Evolutionary conservation across 23 tunicate species (phyloP).

Genomic region (Halocynthia aurantium): DNA sequence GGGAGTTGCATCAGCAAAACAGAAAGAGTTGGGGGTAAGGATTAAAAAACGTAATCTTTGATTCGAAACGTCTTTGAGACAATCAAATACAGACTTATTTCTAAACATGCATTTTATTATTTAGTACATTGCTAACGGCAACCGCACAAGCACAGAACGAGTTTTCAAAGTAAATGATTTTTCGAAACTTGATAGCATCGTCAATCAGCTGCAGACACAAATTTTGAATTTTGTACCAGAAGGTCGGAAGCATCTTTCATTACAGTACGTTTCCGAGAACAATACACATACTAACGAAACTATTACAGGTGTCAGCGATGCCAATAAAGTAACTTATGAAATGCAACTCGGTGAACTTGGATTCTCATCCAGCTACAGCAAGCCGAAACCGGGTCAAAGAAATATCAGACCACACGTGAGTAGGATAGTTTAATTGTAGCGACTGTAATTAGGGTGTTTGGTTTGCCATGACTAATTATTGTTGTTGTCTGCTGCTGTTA

Average conservation of each 20-base stretch:
- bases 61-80: background rate
- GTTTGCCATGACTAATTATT: too few species aligned
- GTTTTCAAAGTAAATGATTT: conserved; percentile 1
- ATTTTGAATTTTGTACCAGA: conserved; percentile 5
- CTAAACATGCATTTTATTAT: background rate
- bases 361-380: background rate
- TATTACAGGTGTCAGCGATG: too few species aligned
- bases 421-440: too few species aligned
- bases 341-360: too few species aligned
- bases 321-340: too few species aligned
- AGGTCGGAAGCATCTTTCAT: background rate
- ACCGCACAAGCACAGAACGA: background rate
- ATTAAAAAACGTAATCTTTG: background rate
- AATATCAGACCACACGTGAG: too few species aligned
- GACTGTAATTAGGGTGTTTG: too few species aligned
- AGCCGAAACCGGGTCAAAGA: background rate
- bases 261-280: too few species aligned
- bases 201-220: background rate
- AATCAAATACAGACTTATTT: background rate
- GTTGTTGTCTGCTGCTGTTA: too few species aligned
- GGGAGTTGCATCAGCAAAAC: background rate
- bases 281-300: too few species aligned
- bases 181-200: background rate
- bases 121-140: background rate
- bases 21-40: background rate